These are phyloP conservation scores for Anagrus nilaparvatae DNA, from an alignment of 1,140 invertebrate genomes.

Conservation along the genomic window DNA sequence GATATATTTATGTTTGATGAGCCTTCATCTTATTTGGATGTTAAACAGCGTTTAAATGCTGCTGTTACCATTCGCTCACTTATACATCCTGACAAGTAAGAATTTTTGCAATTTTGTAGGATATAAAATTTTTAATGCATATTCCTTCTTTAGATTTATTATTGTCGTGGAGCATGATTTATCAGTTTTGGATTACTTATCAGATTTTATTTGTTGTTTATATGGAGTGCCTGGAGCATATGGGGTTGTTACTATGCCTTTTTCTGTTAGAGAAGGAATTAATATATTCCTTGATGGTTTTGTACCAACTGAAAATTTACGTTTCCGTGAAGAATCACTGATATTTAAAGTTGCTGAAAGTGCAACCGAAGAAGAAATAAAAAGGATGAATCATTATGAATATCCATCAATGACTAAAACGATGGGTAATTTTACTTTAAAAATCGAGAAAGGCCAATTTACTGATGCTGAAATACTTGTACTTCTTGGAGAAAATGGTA, in stretches of 20 bases:
- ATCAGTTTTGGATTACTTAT: constrained; percentile 96
- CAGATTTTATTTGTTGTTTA: constrained; percentile 97
- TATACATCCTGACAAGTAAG: constrained; percentile 80
- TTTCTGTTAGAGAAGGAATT: constrained; percentile 97
- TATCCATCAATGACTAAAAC: constrained; percentile 84
- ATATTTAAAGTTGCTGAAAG: constrained; percentile 98
- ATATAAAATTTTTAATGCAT: constrained; percentile 13
- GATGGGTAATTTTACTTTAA: constrained; percentile 76
- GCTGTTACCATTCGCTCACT: constrained; percentile 88
- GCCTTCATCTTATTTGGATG: constrained; percentile 97
- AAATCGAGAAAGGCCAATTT: constrained; percentile 84
- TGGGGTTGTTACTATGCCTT: constrained; percentile 99
- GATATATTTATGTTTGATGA: constrained; percentile 99
- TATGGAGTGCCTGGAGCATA: constrained; percentile 98
- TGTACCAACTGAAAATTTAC: constrained; percentile 97
- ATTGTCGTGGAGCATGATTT: constrained; percentile 99
- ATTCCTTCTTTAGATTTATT: constrained; percentile 69
- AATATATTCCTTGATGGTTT: constrained; percentile 99
- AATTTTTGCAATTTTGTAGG: constrained; percentile 6
- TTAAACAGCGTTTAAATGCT: constrained; percentile 96
- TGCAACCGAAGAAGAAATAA: constrained; percentile 93
- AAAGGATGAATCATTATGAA: constrained; percentile 91
- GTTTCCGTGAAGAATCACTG: constrained; percentile 92
- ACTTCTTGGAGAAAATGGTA: constrained; percentile 97
- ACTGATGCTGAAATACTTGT: constrained; percentile 99